A percentile compares a stretch with the other conserved stretches of the same genome.
Conservation (phyloP, 2,888 invertebrate species). For the Eugnorisma glareosa region DNA sequence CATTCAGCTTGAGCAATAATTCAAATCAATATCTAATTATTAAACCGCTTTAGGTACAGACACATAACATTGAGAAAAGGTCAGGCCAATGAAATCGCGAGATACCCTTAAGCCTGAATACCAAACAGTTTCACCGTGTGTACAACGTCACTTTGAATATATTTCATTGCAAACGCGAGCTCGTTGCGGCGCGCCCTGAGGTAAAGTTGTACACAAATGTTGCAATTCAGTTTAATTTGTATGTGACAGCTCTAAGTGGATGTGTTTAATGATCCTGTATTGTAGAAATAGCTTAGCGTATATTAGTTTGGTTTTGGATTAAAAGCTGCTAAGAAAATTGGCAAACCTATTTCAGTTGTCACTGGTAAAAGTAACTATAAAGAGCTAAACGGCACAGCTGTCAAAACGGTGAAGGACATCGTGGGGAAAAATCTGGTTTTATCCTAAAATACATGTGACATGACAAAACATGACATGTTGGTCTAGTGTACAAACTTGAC, state of each 20-base stretch:
- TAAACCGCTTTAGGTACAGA: too few species aligned
- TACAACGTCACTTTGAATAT: conserved; percentile 50
- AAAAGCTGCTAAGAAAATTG: background rate
- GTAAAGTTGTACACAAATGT: conserved; percentile 60
- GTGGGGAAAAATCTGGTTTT: background rate
- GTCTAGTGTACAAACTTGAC: too few species aligned
- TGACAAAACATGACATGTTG: too few species aligned
- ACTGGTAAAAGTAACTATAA: background rate
- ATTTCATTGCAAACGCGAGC: conserved; percentile 40
- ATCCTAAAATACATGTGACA: background rate
- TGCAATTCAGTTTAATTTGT: conserved; percentile 61
- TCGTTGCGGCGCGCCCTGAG: conserved; percentile 51
- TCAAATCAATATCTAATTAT: too few species aligned
- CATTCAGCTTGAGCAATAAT: too few species aligned
- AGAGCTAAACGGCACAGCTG: too few species aligned
- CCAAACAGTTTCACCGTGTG: background rate
- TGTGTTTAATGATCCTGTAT: conserved; percentile 41
- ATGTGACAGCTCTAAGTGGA: conserved; percentile 37
- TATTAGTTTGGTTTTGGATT: background rate
- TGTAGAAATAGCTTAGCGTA: conserved; percentile 6
- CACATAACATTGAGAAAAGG: too few species aligned
- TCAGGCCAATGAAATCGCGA: too few species aligned
- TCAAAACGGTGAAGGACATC: background rate
- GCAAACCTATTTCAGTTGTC: background rate
- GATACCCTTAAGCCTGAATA: background rate